Evolutionary conservation across 2,797 vertebrate genomes (phyloP), one percentile per base, ranked within the genome.

Genomic region (Falco cherrug): DNA sequence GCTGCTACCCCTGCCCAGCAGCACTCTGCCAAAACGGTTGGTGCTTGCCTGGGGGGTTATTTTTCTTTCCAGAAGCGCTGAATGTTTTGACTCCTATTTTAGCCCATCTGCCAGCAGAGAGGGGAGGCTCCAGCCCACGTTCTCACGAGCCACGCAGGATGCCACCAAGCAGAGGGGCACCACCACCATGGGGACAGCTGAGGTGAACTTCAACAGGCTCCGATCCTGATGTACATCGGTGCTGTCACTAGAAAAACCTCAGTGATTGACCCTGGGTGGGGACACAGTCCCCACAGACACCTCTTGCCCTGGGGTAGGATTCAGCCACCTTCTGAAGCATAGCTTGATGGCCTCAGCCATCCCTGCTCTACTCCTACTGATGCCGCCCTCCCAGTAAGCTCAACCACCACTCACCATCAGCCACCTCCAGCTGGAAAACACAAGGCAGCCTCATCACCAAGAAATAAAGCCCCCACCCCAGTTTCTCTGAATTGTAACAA

Each of bases 91-190:
- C 71, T 97, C 48, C 9, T 60, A 10, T 87, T 90, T 95, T 74
- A 94, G 77, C 86, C 68, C 31, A 50, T 65, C 57, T 53, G 57
- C n/a, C 29, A 4, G 77, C 57, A 70, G 45, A n/a, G 29, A 54
- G n/a, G 0, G 1, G 57, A 63, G 67, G 39, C 48, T 79, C 31
- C 74, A 54, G 53, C 60, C 57, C 37, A 39, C 37, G 37, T 39
- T 39, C 37, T 39, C 74, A 35, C 0, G 0, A 37, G 39, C 61
- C 10, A 2, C 16, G 0, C 0, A 0, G 31, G 80, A 45, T 31
- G 37, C 26, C 20, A 37, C 29, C 21, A 3, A 0, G 13, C 41
- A 41, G 37, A 73, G 51, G 31, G 21, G 21, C 45, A 83, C 73
- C 56, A 39, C 31, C 39, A 65, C n/a, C 28, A 18, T 29, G 43